Evolutionary conservation across 2,888 invertebrate genomes (phyloP), one percentile per base, ranked within the genome.

Genomic region (Orchesella flavescens): DNA sequence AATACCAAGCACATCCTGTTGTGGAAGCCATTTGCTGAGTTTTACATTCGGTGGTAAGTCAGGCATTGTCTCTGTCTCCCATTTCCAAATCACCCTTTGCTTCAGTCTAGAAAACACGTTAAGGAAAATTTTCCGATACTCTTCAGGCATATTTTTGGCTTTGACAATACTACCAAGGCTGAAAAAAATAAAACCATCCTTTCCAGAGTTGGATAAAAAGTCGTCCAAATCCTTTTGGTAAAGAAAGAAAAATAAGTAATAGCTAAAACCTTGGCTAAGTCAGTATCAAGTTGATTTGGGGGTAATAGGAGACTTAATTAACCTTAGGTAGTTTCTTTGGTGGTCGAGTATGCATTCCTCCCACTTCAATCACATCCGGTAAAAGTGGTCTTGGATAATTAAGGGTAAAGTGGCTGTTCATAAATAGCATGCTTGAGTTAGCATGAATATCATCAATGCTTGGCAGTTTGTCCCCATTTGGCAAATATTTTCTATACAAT

Each of bases 81-180:
- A 95, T 90, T 95, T 96, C 96, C 96, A 96, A 0, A 96, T 90
- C 21, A 96, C 94, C 87, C 94, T 92, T 89, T 95, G 95, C 0
- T 95, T 95, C 53, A 96, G 90, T 34, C 93, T 93, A 93, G 88
- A 96, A 93, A 0, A 95, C 4, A 74, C 95, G 55, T 93, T 92
- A 19, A 95, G 92, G 73, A 96, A 92, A 89, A 94, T 91, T 43
- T 92, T 92, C 78, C 95, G 93, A 0, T 94, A 91, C 3, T 94
- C 92, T 68, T 94, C 93, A 0, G 96, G 95, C 95, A 96, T 95
- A 88, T 94, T 94, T 21, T 93, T 93, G 0, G 95, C 94, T 87
- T 93, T 93, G 0, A 96, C 95, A 0, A 95, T 95, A 0, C 95
- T 95, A 0, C 96, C 96, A 96, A 95, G n/a, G 55, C 95, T 95